phyloP scores from a whole-genome alignment of 2,888 invertebrate species.

The Acrocyrtus sp. region DNA sequence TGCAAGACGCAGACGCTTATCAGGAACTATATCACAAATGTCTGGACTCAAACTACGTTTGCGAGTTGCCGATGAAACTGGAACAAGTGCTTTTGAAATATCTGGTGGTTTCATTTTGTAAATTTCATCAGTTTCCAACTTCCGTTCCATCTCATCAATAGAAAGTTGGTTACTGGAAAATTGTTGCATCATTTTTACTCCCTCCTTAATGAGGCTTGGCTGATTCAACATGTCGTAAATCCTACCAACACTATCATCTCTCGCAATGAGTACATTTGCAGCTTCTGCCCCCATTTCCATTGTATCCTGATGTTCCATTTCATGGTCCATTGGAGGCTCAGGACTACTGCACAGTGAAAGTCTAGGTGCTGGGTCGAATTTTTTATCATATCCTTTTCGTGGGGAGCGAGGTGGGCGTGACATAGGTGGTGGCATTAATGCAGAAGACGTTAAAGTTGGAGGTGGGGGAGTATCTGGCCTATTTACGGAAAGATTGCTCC shows the following conservation, averaged over 20 bases:
- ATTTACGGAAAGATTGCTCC: conserved; percentile 4
- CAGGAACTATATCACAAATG: conserved; percentile 50
- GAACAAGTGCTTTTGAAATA: conserved; percentile 11
- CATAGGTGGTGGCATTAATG: conserved; percentile 48
- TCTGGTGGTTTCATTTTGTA: background rate
- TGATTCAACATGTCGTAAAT: conserved; percentile 37
- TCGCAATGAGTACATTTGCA: background rate
- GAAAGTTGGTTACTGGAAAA: background rate
- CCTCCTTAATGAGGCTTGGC: conserved; percentile 36
- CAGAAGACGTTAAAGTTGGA: background rate
- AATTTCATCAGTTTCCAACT: background rate
- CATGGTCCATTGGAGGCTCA: background rate
- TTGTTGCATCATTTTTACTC: conserved; percentile 31
- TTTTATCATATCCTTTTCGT: conserved; percentile 17
- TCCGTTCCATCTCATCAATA: conserved; percentile 7
- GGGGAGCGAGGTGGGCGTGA: conserved; percentile 45
- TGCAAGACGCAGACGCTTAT: conserved; percentile 16
- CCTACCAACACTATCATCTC: background rate
- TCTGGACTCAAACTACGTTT: conserved; percentile 52
- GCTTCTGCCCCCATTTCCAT: conserved; percentile 28
- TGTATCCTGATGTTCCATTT: conserved; percentile 15
- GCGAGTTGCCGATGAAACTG: conserved; percentile 2
- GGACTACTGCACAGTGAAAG: conserved; percentile 7
- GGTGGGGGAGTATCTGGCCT: conserved; percentile 9
- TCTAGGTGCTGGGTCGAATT: background rate